Conservation (phyloP, 2,888 invertebrate genomes). For the Phanerotoma sp. region DNA sequence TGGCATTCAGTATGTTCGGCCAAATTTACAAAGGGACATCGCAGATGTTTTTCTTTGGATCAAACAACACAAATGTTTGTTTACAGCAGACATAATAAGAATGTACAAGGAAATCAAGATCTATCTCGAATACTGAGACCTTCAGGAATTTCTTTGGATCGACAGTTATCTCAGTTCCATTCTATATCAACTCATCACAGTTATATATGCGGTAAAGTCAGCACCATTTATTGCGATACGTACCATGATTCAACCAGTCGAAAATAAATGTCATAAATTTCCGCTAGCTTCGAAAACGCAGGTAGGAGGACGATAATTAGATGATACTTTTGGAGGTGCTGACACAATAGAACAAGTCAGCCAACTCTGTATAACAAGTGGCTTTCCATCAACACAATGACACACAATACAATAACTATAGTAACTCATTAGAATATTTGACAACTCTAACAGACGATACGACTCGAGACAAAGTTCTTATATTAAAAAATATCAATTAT, state of each 20-base stretch:
- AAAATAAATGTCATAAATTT: conserved; percentile 18
- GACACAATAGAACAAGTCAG: conserved; percentile 14
- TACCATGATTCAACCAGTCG: neutral
- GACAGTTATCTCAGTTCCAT: neutral
- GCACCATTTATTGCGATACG: conserved; percentile 24
- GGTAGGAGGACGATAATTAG: conserved; percentile 12
- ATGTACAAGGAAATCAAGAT: conserved; percentile 5
- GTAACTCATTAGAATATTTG: neutral
- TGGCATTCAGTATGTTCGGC: conserved; percentile 37
- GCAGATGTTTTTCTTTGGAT: conserved; percentile 3
- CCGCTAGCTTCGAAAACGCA: conserved; percentile 11
- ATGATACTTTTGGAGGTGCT: conserved; percentile 26
- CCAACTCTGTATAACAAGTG: conserved; percentile 11
- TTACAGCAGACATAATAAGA: neutral
- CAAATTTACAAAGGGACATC: conserved; percentile 40
- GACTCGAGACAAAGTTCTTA: too few species aligned
- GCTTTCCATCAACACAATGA: conserved; percentile 26
- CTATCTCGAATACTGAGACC: conserved; percentile 29
- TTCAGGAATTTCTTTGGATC: conserved; percentile 50
- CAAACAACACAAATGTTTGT: neutral
- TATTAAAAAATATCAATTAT: too few species aligned
- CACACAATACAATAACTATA: too few species aligned
- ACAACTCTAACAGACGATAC: too few species aligned
- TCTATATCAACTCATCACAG: conserved; percentile 9
- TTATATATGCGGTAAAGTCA: conserved; percentile 11